These are phyloP conservation scores for Cyphomyrmex costatus DNA, from an alignment of 1,140 invertebrate genomes.

Conservation along the genomic window DNA sequence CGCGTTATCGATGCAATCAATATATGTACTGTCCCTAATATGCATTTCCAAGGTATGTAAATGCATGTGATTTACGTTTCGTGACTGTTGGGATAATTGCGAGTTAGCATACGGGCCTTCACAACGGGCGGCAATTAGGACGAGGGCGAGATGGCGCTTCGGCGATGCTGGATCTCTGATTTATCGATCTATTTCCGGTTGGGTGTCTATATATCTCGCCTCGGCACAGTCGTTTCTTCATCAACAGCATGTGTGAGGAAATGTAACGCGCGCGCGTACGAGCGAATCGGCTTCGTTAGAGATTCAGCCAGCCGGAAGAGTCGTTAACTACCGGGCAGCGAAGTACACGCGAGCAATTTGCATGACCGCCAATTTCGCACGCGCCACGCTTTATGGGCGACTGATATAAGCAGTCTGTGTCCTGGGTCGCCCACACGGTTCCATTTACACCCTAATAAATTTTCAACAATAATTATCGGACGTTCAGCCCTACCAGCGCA, in stretches of 20 bases:
- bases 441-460: slow-evolving; percentile 57
- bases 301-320: slow-evolving; percentile 52
- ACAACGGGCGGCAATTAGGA: slow-evolving; percentile 15
- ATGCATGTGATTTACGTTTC: slow-evolving; percentile 42
- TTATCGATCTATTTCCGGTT: slow-evolving; percentile 47
- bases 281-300: slow-evolving; percentile 45
- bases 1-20: slow-evolving; percentile 5
- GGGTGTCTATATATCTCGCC: neutral
- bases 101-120: slow-evolving; percentile 36
- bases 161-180: slow-evolving; percentile 10
- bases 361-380: slow-evolving; percentile 59
- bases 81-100: slow-evolving; percentile 33
- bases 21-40: neutral
- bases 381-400: neutral
- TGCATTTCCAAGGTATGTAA: slow-evolving; percentile 33
- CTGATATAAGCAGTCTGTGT: slow-evolving; percentile 16
- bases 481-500: neutral
- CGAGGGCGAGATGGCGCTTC: neutral
- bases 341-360: slow-evolving; percentile 62
- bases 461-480: slow-evolving; percentile 46
- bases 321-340: slow-evolving; percentile 55
- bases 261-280: neutral
- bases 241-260: neutral
- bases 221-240: slow-evolving; percentile 25
- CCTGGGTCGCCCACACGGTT: neutral